Conservation (phyloP, 2,888 invertebrate genomes). For the Dicycla oo region DNA sequence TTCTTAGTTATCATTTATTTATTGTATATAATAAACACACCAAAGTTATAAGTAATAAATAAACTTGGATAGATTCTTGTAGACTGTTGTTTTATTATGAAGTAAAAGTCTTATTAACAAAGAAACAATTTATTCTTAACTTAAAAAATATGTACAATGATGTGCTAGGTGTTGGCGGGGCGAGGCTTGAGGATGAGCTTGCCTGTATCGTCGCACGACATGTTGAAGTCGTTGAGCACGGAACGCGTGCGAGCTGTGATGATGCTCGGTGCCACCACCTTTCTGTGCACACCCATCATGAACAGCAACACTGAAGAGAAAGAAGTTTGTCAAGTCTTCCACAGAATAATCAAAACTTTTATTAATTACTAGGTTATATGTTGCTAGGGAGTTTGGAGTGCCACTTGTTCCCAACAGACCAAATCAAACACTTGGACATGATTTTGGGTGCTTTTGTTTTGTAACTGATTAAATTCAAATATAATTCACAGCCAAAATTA, state of each 20-base stretch:
- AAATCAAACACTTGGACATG: not conserved
- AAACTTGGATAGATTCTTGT: conserved; percentile 88
- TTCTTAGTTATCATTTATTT: conserved; percentile 85
- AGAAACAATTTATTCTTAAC: conserved; percentile 80
- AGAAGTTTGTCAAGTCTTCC: not conserved
- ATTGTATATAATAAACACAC: conserved; percentile 89
- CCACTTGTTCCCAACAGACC: not conserved
- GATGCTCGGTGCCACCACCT: conserved; percentile 99
- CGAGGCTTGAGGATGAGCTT: conserved; percentile 98
- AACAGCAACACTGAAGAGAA: conserved; percentile 94
- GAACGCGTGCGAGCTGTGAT: conserved; percentile 97
- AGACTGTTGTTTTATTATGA: conserved; percentile 78
- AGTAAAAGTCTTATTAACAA: conserved; percentile 41
- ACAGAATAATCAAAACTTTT: not conserved
- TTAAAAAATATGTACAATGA: conserved; percentile 74
- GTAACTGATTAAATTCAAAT: not conserved
- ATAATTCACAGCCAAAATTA: not conserved
- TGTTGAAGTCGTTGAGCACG: conserved; percentile 98
- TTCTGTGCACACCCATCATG: conserved; percentile 97
- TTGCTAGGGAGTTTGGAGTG: not conserved
- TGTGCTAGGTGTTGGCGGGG: conserved; percentile 87
- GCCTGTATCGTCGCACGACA: conserved; percentile 99
- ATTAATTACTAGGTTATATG: not conserved
- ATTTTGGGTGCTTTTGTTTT: not conserved
- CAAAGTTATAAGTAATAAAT: conserved; percentile 89